A percentile compares a stretch with the other conserved stretches of the same genome.
These are phyloP conservation scores for Rhinogobio ventralis DNA, from an alignment of 2,797 vertebrate species.

Conservation along the genomic window DNA sequence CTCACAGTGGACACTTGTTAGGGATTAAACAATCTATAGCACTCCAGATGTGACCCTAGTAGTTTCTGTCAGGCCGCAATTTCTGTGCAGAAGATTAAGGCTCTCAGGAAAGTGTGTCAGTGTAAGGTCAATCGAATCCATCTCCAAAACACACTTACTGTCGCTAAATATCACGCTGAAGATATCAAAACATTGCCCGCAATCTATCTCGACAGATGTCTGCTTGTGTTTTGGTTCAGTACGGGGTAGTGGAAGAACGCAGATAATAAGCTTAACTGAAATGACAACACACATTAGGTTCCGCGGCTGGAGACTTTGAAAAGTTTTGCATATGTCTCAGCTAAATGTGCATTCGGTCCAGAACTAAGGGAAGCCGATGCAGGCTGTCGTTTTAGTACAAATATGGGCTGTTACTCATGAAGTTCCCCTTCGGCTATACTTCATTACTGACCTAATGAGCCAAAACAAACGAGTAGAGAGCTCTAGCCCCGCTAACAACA, in stretches of 20 bases:
- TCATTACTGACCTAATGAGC: constrained; percentile 66
- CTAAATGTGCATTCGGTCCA: constrained; percentile 50
- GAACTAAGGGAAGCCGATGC: constrained; percentile 34
- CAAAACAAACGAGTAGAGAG: constrained; percentile 53
- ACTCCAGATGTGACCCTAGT: constrained; percentile 34
- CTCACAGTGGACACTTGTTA: constrained; percentile 33
- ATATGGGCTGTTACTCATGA: constrained; percentile 55
- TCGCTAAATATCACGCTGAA: constrained; percentile 10
- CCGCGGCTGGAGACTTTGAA: constrained; percentile 50
- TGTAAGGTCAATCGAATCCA: constrained; percentile 40
- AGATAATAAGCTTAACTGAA: constrained; percentile 53
- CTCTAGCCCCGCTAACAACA: constrained; percentile 35
- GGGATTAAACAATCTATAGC: constrained; percentile 48
- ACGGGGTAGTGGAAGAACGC: constrained; percentile 21
- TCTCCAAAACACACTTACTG: constrained; percentile 35
- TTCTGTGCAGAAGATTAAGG: constrained; percentile 34
- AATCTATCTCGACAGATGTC: constrained; percentile 43
- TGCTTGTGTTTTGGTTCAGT: constrained; percentile 37
- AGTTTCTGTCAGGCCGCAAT: constrained; percentile 31
- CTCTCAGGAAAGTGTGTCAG: constrained; percentile 9
- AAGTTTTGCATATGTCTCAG: constrained; percentile 54
- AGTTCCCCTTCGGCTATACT: constrained; percentile 53
- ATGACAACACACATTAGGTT: constrained; percentile 58
- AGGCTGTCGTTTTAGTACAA: constrained; percentile 55
- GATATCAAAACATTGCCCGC: constrained; percentile 23